Evolutionary conservation across 1,140 invertebrate genomes (phyloP), one percentile per base, ranked within the genome.

Genomic region (Bombus difficillimus): DNA sequence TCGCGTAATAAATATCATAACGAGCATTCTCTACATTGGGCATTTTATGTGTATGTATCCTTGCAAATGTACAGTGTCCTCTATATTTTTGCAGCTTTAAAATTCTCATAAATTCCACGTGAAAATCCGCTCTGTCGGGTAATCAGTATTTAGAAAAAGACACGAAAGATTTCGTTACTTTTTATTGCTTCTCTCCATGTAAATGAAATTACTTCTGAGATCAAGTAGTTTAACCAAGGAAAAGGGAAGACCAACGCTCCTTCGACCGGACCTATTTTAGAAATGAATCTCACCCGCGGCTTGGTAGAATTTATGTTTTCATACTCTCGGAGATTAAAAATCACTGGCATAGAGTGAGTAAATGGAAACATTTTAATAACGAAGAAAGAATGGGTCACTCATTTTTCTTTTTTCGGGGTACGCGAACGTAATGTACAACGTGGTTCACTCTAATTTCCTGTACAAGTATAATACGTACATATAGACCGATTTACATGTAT

Each of bases 251-350:
- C 80, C 12, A 41, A 5, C 15, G 25, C 15, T 79, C 10, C 32
- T 68, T 57, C 80, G 18, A 32, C 53, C 25, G 8, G 28, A 47
- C n/a, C 28, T 47, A 83, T 71, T 75, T 81, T 3, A 68, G 73
- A 77, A 83, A 86, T 86, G 83, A 53, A 86, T 86, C 77, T 71
- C 73, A 22, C 22, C 9, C 43, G 25, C 43, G 12, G 15, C 32
- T 10, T 10, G 15, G 10, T 2, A 43, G 25, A 34, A 25, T 71
- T 72, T 79, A 57, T 81, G 34, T 72, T 72, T 62, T 71, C 22
- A 32, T 80, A 34, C 64, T 79, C 10, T 62, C 53, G 41, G 13
- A 62, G 83, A 84, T 84, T 79, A 72, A 84, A 59, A 72, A 47
- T 22, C 47, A 25, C 18, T 2, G 32, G 28, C 62, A 8, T 10